phyloP scores from a whole-genome alignment of 2,888 invertebrate genomes.

The Conomelus anceps region DNA sequence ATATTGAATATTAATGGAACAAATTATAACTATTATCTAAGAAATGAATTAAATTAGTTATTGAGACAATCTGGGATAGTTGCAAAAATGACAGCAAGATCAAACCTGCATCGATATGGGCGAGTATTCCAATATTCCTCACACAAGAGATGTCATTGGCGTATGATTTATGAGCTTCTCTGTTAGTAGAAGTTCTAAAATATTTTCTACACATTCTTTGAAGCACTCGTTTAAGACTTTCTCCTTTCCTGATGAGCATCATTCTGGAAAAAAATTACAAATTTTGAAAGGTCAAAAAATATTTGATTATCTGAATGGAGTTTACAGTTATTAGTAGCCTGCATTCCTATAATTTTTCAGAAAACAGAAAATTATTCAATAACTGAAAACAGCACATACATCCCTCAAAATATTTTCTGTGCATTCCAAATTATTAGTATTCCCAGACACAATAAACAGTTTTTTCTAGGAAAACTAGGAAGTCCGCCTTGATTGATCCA shows the following conservation, averaged over 20 bases:
- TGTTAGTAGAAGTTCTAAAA: not conserved
- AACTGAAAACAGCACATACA: too few relatives aligned
- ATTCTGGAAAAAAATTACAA: not conserved
- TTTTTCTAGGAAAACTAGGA: too few relatives aligned
- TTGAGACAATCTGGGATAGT: not conserved
- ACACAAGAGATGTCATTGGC: conserved; percentile 43
- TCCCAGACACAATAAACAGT: too few relatives aligned
- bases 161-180: not conserved
- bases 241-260: not conserved
- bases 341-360: too few relatives aligned
- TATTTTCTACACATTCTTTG: not conserved
- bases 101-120: conserved; percentile 89
- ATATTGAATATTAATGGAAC: too few relatives aligned
- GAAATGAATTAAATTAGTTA: not conserved
- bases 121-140: conserved; percentile 86
- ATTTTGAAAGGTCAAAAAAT: too few relatives aligned
- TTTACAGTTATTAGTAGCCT: not conserved
- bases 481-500: too few relatives aligned
- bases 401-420: too few relatives aligned
- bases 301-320: too few relatives aligned
- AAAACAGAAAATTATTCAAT: not conserved
- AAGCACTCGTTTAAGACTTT: not conserved
- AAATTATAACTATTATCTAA: too few relatives aligned
- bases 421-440: too few relatives aligned
- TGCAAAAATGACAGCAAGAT: conserved; percentile 28